Percentiles rank a stretch among this genome's conserved stretches.
These are phyloP conservation scores for Larimichthys crocea DNA, from an alignment of 2,113 vertebrate genomes.

Conservation along the genomic window DNA sequence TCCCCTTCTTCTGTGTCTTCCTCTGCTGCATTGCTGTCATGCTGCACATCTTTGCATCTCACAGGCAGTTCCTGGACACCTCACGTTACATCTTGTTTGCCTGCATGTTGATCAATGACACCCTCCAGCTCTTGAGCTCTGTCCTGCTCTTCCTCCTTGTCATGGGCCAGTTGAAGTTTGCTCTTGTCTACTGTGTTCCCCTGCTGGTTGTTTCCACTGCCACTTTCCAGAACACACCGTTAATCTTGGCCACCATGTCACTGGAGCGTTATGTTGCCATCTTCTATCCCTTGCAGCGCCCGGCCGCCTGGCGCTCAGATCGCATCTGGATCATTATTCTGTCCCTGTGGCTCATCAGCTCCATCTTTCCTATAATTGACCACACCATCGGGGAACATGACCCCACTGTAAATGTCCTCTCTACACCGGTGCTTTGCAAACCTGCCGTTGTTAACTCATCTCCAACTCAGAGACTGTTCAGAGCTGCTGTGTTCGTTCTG, in stretches of 20 bases:
- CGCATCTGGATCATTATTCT: slow-evolving; percentile 79
- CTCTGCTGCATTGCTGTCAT: slow-evolving; percentile 77
- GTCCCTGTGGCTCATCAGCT: slow-evolving; percentile 74
- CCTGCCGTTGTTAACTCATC: slow-evolving; percentile 1
- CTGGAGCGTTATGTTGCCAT: slow-evolving; percentile 86
- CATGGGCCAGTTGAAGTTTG: slow-evolving; percentile 67
- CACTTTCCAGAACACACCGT: slow-evolving; percentile 80
- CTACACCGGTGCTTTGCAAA: slow-evolving; percentile 66
- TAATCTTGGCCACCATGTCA: slow-evolving; percentile 84
- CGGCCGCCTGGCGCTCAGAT: slow-evolving; percentile 74
- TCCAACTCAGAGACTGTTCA: slow-evolving; percentile 70
- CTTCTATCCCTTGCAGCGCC: slow-evolving; percentile 76
- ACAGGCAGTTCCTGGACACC: slow-evolving; percentile 79
- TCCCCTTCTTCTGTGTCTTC: slow-evolving; percentile 79
- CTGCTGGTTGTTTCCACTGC: slow-evolving; percentile 75
- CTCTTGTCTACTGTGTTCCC: slow-evolving; percentile 65
- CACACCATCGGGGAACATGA: slow-evolving; percentile 43
- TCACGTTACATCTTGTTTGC: slow-evolving; percentile 84
- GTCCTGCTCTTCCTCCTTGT: slow-evolving; percentile 80
- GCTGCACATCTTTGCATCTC: slow-evolving; percentile 79
- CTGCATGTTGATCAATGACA: slow-evolving; percentile 85
- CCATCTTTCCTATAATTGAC: slow-evolving; percentile 45
- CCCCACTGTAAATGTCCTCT: slow-evolving; percentile 29
- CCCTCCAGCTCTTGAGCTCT: slow-evolving; percentile 77
- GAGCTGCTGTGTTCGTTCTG: slow-evolving; percentile 57